These are phyloP conservation scores for Mythimna loreyi DNA, from an alignment of 2,888 invertebrate genomes.

Conservation along the genomic window DNA sequence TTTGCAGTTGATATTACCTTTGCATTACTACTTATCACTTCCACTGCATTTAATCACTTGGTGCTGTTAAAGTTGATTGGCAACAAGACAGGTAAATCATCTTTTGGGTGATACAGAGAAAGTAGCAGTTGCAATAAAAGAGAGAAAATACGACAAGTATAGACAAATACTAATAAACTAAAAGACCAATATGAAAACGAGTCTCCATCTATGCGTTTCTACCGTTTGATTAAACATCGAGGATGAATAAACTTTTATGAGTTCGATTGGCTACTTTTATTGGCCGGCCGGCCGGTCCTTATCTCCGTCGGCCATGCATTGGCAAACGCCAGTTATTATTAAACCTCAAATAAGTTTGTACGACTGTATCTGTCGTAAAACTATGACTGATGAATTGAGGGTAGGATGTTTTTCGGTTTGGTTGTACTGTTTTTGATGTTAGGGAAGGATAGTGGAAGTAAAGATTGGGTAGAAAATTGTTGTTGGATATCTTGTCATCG, in stretches of 20 bases:
- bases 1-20: neutral
- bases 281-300: slow-evolving; percentile 52
- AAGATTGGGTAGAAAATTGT: no score
- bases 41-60: no score
- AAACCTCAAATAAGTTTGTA: slow-evolving; percentile 48
- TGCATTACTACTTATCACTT: no score
- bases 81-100: no score
- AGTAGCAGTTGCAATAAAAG: no score
- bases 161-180: neutral
- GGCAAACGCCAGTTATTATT: slow-evolving; percentile 53
- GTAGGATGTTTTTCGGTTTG: slow-evolving; percentile 18
- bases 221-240: slow-evolving; percentile 56
- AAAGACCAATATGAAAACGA: slow-evolving; percentile 38
- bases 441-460: neutral
- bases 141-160: no score
- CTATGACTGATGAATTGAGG: slow-evolving; percentile 53
- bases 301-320: slow-evolving; percentile 54
- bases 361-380: slow-evolving; percentile 51
- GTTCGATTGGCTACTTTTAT: slow-evolving; percentile 58
- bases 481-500: no score
- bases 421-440: slow-evolving; percentile 3
- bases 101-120: no score
- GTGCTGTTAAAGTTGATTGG: no score
- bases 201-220: slow-evolving; percentile 44
- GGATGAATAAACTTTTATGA: slow-evolving; percentile 63